Conservation (phyloP, 2,113 vertebrate species). For the Hippocampus guttulatus region DNA sequence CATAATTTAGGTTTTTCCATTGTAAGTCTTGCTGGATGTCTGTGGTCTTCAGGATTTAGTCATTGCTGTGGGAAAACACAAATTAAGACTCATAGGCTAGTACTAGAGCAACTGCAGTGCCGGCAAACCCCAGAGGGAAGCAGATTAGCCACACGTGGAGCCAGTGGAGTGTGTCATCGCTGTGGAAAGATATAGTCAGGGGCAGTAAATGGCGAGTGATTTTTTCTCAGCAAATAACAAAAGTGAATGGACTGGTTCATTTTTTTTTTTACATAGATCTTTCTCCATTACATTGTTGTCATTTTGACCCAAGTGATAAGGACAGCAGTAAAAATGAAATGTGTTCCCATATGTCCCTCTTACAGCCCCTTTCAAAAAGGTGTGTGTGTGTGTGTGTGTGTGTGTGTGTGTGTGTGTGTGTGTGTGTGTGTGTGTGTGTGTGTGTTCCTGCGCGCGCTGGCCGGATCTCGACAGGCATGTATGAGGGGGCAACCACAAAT, state of each 20-base stretch:
- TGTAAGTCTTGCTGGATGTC: background rate
- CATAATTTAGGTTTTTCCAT: background rate
- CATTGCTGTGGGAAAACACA: background rate
- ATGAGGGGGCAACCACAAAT: no score
- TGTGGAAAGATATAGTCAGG: background rate
- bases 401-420: no score
- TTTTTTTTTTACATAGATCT: background rate
- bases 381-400: no score
- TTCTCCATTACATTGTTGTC: background rate
- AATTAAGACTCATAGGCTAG: background rate
- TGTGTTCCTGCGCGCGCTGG: no score
- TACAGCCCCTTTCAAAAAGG: background rate
- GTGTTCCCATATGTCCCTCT: background rate
- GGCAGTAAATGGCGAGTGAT: background rate
- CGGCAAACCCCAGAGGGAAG: background rate
- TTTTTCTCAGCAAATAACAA: background rate
- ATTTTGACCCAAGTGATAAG: background rate
- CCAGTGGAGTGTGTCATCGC: background rate
- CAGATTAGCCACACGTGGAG: background rate
- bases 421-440: no score
- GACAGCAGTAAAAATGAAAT: background rate
- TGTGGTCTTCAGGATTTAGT: background rate
- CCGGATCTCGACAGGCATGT: no score
- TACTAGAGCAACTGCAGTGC: background rate
- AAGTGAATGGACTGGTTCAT: background rate